Evolutionary conservation across 2,797 vertebrate genomes (phyloP).

Genomic region (Delichon dasypus): DNA sequence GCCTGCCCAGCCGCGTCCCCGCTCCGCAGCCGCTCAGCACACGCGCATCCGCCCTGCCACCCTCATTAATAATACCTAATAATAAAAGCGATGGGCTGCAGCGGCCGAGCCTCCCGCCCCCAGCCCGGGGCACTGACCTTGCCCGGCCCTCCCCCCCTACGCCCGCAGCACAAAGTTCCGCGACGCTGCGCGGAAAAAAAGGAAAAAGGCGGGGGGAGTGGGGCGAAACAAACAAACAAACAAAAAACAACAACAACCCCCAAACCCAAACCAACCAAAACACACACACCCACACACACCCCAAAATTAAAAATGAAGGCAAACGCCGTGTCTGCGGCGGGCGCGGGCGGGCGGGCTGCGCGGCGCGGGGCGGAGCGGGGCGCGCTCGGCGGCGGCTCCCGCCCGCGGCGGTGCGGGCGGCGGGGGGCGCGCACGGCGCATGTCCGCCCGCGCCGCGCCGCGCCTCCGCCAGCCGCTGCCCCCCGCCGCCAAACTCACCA

Average conservation of each 20-base stretch:
- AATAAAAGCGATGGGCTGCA: neutral
- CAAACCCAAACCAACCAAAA: neutral
- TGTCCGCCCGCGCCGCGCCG: conserved; percentile 76
- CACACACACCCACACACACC: neutral
- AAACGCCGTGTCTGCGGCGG: neutral
- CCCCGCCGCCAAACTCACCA: conserved; percentile 81
- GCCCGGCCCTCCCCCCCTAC: neutral
- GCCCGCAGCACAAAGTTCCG: neutral
- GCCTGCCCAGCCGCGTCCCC: neutral
- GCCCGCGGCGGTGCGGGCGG: neutral
- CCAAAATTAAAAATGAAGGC: too few species aligned
- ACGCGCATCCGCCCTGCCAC: neutral
- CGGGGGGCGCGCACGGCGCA: conserved; percentile 78
- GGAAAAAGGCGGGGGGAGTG: neutral
- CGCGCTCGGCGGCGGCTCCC: neutral
- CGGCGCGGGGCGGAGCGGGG: neutral
- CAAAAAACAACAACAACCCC: too few species aligned
- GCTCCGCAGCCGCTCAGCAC: neutral
- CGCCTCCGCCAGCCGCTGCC: conserved; percentile 75
- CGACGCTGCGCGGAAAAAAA: neutral
- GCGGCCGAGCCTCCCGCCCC: neutral
- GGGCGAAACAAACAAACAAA: too few species aligned
- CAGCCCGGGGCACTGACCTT: neutral
- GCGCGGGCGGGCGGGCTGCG: neutral
- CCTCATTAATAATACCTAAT: neutral